Conservation (phyloP, 35 echinoderm and acorn worm species). For the Diadema setosum region DNA sequence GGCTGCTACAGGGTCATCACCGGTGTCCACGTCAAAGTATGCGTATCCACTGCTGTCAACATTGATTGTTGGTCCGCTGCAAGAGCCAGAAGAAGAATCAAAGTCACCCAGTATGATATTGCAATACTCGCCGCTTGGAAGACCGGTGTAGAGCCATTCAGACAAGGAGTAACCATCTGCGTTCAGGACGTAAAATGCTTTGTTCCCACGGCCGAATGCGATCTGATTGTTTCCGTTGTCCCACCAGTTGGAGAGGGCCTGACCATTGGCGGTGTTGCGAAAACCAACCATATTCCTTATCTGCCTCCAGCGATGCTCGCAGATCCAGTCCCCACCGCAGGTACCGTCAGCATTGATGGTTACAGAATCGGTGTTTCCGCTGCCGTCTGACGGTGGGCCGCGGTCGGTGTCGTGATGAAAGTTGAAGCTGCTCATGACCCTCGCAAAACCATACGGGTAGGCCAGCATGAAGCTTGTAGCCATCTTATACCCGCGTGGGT, state of each 20-base stretch:
- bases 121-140: constrained; percentile 74
- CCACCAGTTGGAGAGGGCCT: constrained; percentile 61
- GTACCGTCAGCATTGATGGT: constrained; percentile 17
- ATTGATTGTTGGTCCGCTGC: constrained; percentile 30
- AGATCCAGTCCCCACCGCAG: constrained; percentile 68
- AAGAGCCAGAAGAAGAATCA: not conserved
- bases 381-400: constrained; percentile 34
- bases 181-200: constrained; percentile 66
- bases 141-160: constrained; percentile 42
- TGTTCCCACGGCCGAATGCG: constrained; percentile 62
- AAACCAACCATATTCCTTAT: constrained; percentile 71
- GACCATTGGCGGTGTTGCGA: constrained; percentile 19
- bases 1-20: constrained; percentile 76
- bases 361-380: not conserved
- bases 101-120: constrained; percentile 51
- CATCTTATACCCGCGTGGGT: constrained; percentile 49
- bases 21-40: constrained; percentile 47
- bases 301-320: constrained; percentile 77
- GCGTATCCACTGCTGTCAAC: constrained; percentile 64
- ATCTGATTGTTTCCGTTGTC: constrained; percentile 59
- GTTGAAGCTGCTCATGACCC: constrained; percentile 78
- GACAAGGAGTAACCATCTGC: not conserved
- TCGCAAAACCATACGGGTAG: constrained; percentile 60
- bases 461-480: constrained; percentile 79
- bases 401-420: constrained; percentile 16